Evolutionary conservation across 2,888 invertebrate genomes (phyloP), one percentile per base, ranked within the genome.

Genomic region (Drosophila testacea): DNA sequence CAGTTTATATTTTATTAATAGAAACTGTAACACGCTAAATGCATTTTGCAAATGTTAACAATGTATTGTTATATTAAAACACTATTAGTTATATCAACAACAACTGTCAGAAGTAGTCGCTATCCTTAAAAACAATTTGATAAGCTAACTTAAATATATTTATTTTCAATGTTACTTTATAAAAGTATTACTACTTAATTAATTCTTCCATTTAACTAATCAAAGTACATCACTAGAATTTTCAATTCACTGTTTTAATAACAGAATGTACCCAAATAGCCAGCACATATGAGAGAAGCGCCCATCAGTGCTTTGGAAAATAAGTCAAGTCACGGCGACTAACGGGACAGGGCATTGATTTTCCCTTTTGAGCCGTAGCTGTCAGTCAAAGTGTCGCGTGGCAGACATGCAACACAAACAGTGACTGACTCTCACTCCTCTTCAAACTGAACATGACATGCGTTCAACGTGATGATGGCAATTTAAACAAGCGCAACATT

Each of bases 381-480:
- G 85, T 89, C 85, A 87, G 74, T 85, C 89, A 89, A 78, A 68
- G 65, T 84, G 82, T 76, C 78, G 75, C 69, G 56, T 61, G 82
- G 57, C 80, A 68, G 72, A 77, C 66, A 70, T 61, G 51, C 59
- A 52, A 52, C 36, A 67, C 41, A 16, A 41, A 64, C 48, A 32
- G 28, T 51, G 44, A 52, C 28, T 28, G 52, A 36, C 38, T 34
- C 59, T 27, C 47, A 52, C 66, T 38, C 10, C 47, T 41, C 65
- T 64, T 42, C 48, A 48, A 36, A 36, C 48, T 42, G 70, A 60
- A 67, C 76, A 75, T 77, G 85, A 86, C 89, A 89, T 78, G 82
- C 88, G 89, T 80, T 87, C 75, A 69, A 62, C 73, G 75, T 69
- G 88, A 80, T 82, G 88, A 86, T 86, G 88, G 88, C 85, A 86